Percentiles rank a stretch among this genome's conserved stretches.
These are phyloP conservation scores for Tenebrosternarchus preto DNA, from an alignment of 2,113 vertebrate species.

Conservation along the genomic window DNA sequence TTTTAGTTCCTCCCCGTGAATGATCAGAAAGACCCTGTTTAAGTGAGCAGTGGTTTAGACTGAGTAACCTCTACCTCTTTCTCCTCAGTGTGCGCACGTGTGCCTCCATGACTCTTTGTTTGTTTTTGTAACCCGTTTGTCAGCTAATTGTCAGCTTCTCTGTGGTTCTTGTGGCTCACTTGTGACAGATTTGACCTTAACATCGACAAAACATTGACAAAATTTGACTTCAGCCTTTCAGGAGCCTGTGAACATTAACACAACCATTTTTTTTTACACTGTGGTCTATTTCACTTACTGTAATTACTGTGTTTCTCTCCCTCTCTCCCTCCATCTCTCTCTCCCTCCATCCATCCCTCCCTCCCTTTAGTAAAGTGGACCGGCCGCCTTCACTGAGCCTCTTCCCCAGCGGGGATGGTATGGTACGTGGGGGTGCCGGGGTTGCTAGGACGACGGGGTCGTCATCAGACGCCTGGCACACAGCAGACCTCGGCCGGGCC, in stretches of 20 bases:
- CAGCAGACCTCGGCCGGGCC: constrained; percentile 88
- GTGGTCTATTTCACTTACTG: background rate
- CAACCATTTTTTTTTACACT: background rate
- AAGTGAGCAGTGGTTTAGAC: background rate
- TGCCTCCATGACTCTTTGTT: constrained; percentile 6
- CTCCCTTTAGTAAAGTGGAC: constrained; percentile 86
- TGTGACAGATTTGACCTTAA: no score
- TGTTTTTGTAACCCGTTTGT: background rate
- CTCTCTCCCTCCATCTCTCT: background rate
- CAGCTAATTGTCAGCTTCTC: background rate
- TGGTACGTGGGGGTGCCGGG: constrained; percentile 93
- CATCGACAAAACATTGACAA: no score
- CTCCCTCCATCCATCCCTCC: background rate
- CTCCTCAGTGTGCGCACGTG: constrained; percentile 48
- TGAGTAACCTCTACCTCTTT: constrained; percentile 47
- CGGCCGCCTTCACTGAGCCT: constrained; percentile 94
- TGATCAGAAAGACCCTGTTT: background rate
- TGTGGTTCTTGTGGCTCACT: background rate
- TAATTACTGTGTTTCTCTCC: background rate
- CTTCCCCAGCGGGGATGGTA: constrained; percentile 88
- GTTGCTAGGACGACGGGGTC: constrained; percentile 87
- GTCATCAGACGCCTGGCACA: constrained; percentile 94
- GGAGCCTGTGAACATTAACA: no score
- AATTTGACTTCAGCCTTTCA: background rate
- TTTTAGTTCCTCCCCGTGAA: background rate